These are phyloP conservation scores for Lepas anatifera DNA, from an alignment of 2,888 invertebrate species.

Conservation along the genomic window DNA sequence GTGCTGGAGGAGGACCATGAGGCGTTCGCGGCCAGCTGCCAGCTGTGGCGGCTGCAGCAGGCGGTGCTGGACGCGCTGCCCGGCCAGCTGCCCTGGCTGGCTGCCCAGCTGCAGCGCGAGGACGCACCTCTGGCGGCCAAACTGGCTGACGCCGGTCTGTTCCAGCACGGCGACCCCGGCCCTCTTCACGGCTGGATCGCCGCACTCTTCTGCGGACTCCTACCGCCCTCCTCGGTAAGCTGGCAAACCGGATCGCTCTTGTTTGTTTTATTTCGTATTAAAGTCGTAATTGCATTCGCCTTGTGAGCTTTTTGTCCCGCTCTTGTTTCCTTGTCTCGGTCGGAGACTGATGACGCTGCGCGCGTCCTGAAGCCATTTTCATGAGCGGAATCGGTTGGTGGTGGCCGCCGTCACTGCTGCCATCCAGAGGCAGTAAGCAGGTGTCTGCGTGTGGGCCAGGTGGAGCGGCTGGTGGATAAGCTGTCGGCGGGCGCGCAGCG, in stretches of 20 bases:
- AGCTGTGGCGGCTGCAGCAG: background rate
- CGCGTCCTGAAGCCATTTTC: too few species aligned
- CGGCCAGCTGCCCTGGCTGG: background rate
- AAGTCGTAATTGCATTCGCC: too few species aligned
- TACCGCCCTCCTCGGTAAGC: background rate
- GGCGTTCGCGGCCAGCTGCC: background rate
- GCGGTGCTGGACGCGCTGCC: background rate
- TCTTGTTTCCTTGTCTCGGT: too few species aligned
- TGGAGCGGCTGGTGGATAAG: constrained; percentile 3
- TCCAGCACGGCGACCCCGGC: background rate
- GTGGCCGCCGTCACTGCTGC: too few species aligned
- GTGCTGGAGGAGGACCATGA: background rate
- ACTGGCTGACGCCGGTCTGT: background rate
- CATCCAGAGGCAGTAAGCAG: too few species aligned
- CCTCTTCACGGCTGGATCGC: background rate
- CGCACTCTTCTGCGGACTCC: background rate
- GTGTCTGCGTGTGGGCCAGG: background rate
- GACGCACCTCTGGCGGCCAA: background rate
- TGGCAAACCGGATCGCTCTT: too few species aligned
- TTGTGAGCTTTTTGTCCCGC: too few species aligned
- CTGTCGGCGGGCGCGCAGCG: background rate
- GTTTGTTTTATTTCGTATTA: too few species aligned
- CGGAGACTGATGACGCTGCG: too few species aligned
- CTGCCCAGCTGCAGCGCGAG: constrained; percentile 4
- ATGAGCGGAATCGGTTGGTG: too few species aligned